A percentile compares a stretch with the other conserved stretches of the same genome.
Evolutionary conservation across 92 coral and sea anemone genomes (phyloP).

Genomic region (Phymanthus crucifer): DNA sequence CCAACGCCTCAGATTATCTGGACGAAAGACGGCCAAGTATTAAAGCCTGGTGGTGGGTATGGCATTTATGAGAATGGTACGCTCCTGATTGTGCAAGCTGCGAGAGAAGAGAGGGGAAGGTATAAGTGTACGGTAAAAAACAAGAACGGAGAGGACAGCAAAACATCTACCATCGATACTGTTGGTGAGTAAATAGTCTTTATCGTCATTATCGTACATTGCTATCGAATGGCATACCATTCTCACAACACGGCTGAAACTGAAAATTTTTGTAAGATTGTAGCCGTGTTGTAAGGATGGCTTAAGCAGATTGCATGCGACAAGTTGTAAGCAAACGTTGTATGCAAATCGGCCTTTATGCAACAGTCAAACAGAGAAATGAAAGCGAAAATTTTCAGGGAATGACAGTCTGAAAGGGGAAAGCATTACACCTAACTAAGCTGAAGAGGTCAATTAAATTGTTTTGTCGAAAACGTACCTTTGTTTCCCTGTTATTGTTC

Average conservation of each 20-base stretch:
- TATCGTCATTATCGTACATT: neutral
- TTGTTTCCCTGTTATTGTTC: neutral
- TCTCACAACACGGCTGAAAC: too few relatives aligned
- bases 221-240: neutral
- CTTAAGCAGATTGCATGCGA: too few relatives aligned
- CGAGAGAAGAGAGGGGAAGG: conserved; percentile 7
- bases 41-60: conserved; percentile 28
- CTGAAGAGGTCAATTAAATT: too few relatives aligned
- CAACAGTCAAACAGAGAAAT: too few relatives aligned
- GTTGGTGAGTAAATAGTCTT: conserved; percentile 16
- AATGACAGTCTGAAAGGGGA: too few relatives aligned
- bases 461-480: too few relatives aligned
- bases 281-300: too few relatives aligned
- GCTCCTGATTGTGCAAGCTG: conserved; percentile 14
- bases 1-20: conserved; percentile 51
- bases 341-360: too few relatives aligned
- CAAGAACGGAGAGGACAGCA: conserved; percentile 25
- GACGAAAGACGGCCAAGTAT: conserved; percentile 41
- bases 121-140: conserved; percentile 26
- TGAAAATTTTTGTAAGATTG: too few relatives aligned
- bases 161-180: conserved; percentile 8
- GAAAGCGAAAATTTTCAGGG: too few relatives aligned
- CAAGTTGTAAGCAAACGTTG: too few relatives aligned
- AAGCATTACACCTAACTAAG: too few relatives aligned
- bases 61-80: conserved; percentile 39